Evolutionary conservation across 2,888 invertebrate genomes (phyloP).

Genomic region (Drosophila anomelani): DNA sequence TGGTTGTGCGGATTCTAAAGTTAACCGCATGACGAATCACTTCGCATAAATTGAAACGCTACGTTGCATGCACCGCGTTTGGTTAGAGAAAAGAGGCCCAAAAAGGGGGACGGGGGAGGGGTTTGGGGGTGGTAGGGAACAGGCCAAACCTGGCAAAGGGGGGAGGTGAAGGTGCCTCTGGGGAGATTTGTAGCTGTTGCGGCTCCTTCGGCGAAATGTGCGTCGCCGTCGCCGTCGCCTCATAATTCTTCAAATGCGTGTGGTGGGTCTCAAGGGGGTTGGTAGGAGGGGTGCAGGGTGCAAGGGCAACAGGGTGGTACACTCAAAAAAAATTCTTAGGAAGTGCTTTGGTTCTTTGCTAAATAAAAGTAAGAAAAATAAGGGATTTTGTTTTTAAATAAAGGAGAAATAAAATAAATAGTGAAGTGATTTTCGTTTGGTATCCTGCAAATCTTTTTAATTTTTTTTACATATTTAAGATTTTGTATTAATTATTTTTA

Average conservation of each 20-base stretch:
- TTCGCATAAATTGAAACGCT: slow-evolving; percentile 80
- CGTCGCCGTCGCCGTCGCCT: slow-evolving; percentile 67
- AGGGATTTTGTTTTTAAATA: neutral
- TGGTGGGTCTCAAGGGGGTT: slow-evolving; percentile 59
- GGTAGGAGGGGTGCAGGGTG: neutral
- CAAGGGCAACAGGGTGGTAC: slow-evolving; percentile 8
- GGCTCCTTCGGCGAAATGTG: slow-evolving; percentile 73
- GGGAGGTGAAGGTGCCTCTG: neutral
- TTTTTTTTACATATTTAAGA: too few relatives aligned
- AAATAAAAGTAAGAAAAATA: neutral
- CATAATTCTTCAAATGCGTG: slow-evolving; percentile 77
- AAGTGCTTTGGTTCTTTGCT: neutral
- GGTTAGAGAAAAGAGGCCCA: slow-evolving; percentile 50
- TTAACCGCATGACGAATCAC: slow-evolving; percentile 81
- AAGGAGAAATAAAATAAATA: too few relatives aligned
- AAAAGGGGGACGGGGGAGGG: slow-evolving; percentile 5
- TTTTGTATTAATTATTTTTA: too few relatives aligned
- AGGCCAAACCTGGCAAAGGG: neutral
- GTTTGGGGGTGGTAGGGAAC: slow-evolving; percentile 21
- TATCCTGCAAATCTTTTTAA: too few relatives aligned
- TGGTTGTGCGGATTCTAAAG: slow-evolving; percentile 75
- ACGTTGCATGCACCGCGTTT: slow-evolving; percentile 73
- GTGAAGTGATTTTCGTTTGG: too few relatives aligned
- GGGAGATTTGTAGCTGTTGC: slow-evolving; percentile 45
- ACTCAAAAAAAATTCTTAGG: neutral